These are phyloP conservation scores for Corythornis cristatus DNA, from an alignment of 2,113 vertebrate species.

Conservation along the genomic window DNA sequence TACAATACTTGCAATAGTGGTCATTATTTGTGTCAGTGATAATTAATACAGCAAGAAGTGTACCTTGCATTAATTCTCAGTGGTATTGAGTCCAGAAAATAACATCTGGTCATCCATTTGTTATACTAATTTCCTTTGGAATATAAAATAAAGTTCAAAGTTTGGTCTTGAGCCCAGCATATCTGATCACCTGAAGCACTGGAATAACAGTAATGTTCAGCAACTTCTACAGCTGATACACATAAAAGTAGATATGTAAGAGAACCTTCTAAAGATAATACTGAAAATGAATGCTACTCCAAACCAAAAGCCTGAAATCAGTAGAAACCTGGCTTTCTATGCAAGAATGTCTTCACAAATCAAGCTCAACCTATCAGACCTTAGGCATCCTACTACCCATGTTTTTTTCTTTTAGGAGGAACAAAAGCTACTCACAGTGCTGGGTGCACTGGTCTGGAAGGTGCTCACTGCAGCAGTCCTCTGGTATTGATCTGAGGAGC, in stretches of 20 bases:
- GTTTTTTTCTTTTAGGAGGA: neutral
- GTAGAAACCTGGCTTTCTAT: neutral
- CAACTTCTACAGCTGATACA: neutral
- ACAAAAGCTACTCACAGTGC: neutral
- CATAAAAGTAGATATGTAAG: neutral
- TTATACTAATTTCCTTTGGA: neutral
- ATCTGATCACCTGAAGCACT: neutral
- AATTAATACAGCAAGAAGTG: neutral
- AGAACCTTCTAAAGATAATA: neutral
- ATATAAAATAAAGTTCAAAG: neutral
- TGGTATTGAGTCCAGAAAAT: neutral
- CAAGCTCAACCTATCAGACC: accelerated
- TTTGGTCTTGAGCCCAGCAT: neutral
- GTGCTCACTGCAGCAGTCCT: neutral
- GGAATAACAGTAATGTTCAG: neutral
- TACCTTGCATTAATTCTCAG: neutral
- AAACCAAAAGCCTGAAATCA: neutral
- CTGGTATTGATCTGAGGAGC: accelerated
- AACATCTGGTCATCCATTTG: neutral
- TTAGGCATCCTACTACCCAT: neutral
- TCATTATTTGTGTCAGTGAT: neutral
- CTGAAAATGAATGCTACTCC: neutral
- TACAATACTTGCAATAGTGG: neutral
- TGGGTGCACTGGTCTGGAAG: neutral
- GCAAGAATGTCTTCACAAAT: neutral